phyloP scores from a whole-genome alignment of 2,797 vertebrate genomes.

The Acridotheres tristis region DNA sequence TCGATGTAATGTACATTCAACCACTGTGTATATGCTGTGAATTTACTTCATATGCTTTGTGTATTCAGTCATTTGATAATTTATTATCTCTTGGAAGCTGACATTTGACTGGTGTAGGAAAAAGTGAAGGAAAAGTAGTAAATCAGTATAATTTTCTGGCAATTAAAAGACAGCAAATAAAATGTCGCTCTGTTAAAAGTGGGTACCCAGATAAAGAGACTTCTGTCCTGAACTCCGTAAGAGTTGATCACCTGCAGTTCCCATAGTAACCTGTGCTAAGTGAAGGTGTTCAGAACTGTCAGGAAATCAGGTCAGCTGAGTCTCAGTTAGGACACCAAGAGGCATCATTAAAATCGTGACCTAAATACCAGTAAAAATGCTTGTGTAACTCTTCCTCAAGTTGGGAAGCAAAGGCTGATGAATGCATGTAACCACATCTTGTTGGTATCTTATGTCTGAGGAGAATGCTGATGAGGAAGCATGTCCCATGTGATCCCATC shows the following conservation, averaged over 20 bases:
- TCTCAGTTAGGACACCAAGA: neutral
- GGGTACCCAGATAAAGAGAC: neutral
- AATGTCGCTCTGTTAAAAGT: neutral
- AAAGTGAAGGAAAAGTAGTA: neutral
- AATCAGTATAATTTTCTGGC: neutral
- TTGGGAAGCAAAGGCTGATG: neutral
- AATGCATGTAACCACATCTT: neutral
- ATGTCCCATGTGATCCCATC: neutral
- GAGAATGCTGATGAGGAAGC: neutral
- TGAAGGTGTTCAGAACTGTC: neutral
- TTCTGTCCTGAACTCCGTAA: neutral
- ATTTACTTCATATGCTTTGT: neutral
- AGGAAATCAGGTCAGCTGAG: constrained; percentile 13
- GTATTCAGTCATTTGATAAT: neutral
- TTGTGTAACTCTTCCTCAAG: neutral
- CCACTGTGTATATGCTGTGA: neutral
- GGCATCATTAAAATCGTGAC: neutral
- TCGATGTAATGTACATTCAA: neutral
- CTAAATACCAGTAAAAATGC: constrained; percentile 11
- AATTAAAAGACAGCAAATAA: neutral
- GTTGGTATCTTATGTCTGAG: neutral
- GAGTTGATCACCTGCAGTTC: neutral
- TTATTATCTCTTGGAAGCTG: neutral
- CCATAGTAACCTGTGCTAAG: neutral
- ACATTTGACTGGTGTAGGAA: neutral